Conservation (phyloP, 2,797 vertebrate genomes). For the Peromyscus eremicus region DNA sequence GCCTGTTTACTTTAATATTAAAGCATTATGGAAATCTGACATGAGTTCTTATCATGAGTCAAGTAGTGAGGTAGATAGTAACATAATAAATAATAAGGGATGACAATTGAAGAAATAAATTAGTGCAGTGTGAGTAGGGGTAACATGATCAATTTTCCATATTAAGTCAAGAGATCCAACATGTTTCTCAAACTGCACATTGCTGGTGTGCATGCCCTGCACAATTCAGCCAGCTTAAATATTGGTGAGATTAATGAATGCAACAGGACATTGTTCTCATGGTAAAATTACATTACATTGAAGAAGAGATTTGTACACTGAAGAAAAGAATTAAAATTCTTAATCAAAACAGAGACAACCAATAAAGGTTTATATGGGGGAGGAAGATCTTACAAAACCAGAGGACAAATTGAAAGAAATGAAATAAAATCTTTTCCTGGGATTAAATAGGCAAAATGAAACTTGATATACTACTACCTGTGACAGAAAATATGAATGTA, state of each 20-base stretch:
- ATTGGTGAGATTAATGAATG: not conserved
- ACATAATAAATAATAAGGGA: not conserved
- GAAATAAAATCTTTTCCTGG: not conserved
- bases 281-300: not conserved
- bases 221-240: not conserved
- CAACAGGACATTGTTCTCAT: not conserved
- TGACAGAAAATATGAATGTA: not conserved
- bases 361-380: not conserved
- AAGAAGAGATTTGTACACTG: not conserved
- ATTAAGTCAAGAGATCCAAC: not conserved
- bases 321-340: not conserved
- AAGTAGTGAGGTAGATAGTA: not conserved
- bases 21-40: not conserved
- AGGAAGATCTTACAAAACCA: not conserved
- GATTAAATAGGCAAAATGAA: not conserved
- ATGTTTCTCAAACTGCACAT: rapidly evolving
- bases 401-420: not conserved
- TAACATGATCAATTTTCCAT: not conserved
- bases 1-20: not conserved
- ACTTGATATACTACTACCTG: rapidly evolving
- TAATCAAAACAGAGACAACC: not conserved
- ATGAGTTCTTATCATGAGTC: not conserved
- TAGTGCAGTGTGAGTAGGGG: rapidly evolving
- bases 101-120: not conserved
- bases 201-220: rapidly evolving